Evolutionary conservation across 2,888 invertebrate species (phyloP).

Genomic region (Tenthredo distinguenda): DNA sequence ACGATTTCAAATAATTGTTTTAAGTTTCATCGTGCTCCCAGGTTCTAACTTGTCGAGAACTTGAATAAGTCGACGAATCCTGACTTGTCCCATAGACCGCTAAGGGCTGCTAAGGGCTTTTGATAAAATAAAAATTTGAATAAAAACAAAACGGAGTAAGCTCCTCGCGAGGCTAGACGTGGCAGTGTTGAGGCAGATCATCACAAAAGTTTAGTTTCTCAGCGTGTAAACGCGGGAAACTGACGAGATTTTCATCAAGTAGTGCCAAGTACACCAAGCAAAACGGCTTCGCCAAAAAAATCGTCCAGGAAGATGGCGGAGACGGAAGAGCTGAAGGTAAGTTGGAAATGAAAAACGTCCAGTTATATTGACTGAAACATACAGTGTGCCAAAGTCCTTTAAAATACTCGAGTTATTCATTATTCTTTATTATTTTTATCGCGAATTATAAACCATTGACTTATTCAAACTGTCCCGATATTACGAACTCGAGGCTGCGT

Average conservation of each 20-base stretch:
- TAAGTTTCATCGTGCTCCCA: constrained; percentile 22
- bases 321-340: constrained; percentile 75
- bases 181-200: background rate
- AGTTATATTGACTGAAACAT: constrained; percentile 21
- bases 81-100: constrained; percentile 12
- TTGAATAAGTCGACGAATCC: constrained; percentile 36
- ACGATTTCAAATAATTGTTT: constrained; percentile 44
- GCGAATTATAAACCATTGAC: background rate
- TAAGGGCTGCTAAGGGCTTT: constrained; percentile 33
- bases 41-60: constrained; percentile 21
- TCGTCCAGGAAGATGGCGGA: constrained; percentile 75
- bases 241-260: constrained; percentile 25
- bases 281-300: constrained; percentile 74
- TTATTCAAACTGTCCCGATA: constrained; percentile 9
- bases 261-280: constrained; percentile 56
- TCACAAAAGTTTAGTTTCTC: background rate
- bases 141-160: background rate
- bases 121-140: constrained; percentile 22
- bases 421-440: background rate
- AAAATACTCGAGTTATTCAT: background rate
- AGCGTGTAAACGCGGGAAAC: constrained; percentile 46
- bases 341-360: constrained; percentile 54
- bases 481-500: constrained; percentile 44
- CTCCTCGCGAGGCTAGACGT: background rate
- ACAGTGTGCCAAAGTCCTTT: background rate